Percentiles rank a stretch among this genome's conserved stretches.
Conservation (phyloP, 2,113 vertebrate species). For the Hemiscyllium ocellatum region DNA sequence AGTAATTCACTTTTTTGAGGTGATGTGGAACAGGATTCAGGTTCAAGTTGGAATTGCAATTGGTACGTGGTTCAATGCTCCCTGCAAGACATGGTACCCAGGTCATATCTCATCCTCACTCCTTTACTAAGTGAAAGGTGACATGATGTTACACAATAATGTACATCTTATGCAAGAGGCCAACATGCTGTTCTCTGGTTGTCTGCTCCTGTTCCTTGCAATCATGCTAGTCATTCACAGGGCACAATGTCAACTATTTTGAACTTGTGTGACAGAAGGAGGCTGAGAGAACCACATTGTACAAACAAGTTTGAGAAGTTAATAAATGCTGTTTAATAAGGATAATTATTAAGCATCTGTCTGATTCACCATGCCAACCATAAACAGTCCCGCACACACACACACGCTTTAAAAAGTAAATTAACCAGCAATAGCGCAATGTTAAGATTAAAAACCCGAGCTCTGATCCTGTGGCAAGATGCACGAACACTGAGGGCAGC, state of each 20-base stretch:
- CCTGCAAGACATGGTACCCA: not conserved
- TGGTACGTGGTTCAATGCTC: not conserved
- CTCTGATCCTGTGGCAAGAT: not conserved
- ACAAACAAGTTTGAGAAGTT: not conserved
- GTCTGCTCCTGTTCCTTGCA: not conserved
- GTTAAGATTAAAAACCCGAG: not conserved
- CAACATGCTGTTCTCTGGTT: not conserved
- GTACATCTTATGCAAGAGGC: too few species aligned
- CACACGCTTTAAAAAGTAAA: not conserved
- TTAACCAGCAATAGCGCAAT: not conserved
- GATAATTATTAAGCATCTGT: not conserved
- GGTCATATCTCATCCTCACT: not conserved
- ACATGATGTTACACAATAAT: not conserved
- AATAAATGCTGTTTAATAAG: not conserved
- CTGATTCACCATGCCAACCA: not conserved
- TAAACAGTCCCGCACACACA: not conserved
- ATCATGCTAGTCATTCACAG: not conserved
- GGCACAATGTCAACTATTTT: not conserved
- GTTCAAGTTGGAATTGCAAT: not conserved
- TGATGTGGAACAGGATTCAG: not conserved
- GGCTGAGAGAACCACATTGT: not conserved
- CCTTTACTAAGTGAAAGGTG: not conserved
- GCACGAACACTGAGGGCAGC: not conserved
- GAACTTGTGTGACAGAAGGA: too few species aligned
- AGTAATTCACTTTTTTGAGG: not conserved